Evolutionary conservation across 2,113 vertebrate genomes (phyloP), one percentile per base, ranked within the genome.

Genomic region (Enhydra lutris): DNA sequence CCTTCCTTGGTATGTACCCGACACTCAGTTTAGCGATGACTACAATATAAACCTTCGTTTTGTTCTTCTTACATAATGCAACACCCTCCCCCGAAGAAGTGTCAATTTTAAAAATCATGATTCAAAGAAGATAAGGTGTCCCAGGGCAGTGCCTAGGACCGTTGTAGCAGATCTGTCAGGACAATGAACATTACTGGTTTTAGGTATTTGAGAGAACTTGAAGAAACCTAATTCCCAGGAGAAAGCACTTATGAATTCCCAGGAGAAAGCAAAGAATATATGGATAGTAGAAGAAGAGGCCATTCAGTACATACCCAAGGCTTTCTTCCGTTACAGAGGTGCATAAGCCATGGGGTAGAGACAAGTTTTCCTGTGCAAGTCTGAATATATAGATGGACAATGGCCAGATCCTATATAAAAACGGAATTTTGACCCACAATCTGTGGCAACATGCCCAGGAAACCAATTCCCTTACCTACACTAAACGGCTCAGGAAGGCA

Each of bases 11-110:
- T 50, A 45, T 3, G 42, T 11, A 36, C 23, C 69, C 52, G 85
- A 24, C 5, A 11, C 26, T 52, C 74, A 59, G 80, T 91, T 87
- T 67, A 79, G 57, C 47, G 50, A 57, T 78, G 92, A 79, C 36
- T 15, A 2, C 45, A 88, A 47, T 59, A n/a, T 26, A 73, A 57
- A 29, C 21, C 34, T 97, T 87, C 47, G 45, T 45, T 81, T 42
- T 88, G 36, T 94, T 84, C 36, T 96, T 92, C 50, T 85, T 86
- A 92, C n/a, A 93, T 95, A 82, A 92, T 34, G 29, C 74, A 63
- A 85, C 50, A 14, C 50, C 13, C 34, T 59, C 45, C 23, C 63
- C 36, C 50, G 71, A 50, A 69, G 21, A 74, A 67, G 42, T 67
- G 73, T 79, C 74, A 80, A 10, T 26, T 23, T 45, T 90, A 92